Evolutionary conservation across 2,888 invertebrate genomes (phyloP), one percentile per base, ranked within the genome.

Genomic region (Drosophila demipolita): DNA sequence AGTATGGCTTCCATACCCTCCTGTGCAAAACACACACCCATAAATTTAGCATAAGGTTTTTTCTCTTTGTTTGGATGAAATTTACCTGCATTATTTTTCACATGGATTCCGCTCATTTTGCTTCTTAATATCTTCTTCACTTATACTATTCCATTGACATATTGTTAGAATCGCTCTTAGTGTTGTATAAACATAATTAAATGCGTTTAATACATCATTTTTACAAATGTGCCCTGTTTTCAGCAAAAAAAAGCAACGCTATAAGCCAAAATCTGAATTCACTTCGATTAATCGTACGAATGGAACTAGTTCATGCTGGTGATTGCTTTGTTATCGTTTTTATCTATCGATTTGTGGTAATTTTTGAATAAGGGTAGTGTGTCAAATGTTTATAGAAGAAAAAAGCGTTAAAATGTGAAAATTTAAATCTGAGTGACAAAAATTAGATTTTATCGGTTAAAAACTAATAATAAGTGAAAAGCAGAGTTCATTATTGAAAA

Each of bases 41-140:
- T 3, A 35, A 26, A 20, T 52, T 48, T 7, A 15, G 3, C 12
- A 0, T 36, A 12, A 17, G 23, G 8, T 8, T 11, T 20, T 20
- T 1, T 6, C 11, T 15, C 4, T 23, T 6, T 29, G 3, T n/a
- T 29, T 26, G 11, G 1, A 32, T 20, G 6, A 32, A n/a, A 48
- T 50, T 66, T 55, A 82, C 87, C 84, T 45, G 53, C 42, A 29
- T 3, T 63, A 9, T 58, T 7, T 52, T 79, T 83, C 2, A 38
- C 29, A 42, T 71, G 64, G 3, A 20, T 33, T 36, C 73, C 83
- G 35, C 88, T 83, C 88, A 83, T 82, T 68, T 65, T 72, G 2
- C 8, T 38, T 40, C 0, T 29, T 36, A 1, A 12, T 35, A 1
- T 3, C 32, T 2, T 3, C 4, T 40, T 45, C 15, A 2, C 15